Evolutionary conservation across 2,888 invertebrate genomes (phyloP).

Genomic region (Dilophus febrilis): DNA sequence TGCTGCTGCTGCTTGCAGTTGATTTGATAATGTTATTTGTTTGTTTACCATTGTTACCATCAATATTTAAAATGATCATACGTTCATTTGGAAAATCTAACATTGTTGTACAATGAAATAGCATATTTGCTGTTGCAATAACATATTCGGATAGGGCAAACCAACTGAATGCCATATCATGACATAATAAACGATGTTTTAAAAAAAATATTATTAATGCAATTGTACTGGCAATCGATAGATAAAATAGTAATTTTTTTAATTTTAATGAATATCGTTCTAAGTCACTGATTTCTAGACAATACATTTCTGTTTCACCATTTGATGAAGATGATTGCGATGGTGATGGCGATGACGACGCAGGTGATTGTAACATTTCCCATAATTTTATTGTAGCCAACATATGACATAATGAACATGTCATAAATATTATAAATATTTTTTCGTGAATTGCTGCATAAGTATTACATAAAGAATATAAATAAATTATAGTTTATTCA

Average conservation of each 20-base stretch:
- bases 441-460: slow-evolving; percentile 69
- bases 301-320: background rate
- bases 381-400: slow-evolving; percentile 46
- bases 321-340: background rate
- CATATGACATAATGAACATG: slow-evolving; percentile 72
- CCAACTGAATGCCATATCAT: slow-evolving; percentile 85
- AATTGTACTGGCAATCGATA: slow-evolving; percentile 61
- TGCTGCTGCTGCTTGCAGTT: too few relatives aligned
- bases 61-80: slow-evolving; percentile 43
- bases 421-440: slow-evolving; percentile 81
- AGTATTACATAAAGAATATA: background rate
- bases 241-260: slow-evolving; percentile 59
- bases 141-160: slow-evolving; percentile 88
- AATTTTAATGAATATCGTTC: slow-evolving; percentile 36
- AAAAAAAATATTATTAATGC: slow-evolving; percentile 78
- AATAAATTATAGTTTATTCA: too few relatives aligned
- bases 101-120: slow-evolving; percentile 75
- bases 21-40: too few relatives aligned
- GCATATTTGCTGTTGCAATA: slow-evolving; percentile 83
- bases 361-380: slow-evolving; percentile 15
- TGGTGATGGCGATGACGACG: slow-evolving; percentile 16
- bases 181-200: slow-evolving; percentile 74
- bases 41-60: too few relatives aligned
- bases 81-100: slow-evolving; percentile 73
- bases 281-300: slow-evolving; percentile 21